Evolutionary conservation across 2,113 vertebrate species (phyloP).

Genomic region (Egretta garzetta): DNA sequence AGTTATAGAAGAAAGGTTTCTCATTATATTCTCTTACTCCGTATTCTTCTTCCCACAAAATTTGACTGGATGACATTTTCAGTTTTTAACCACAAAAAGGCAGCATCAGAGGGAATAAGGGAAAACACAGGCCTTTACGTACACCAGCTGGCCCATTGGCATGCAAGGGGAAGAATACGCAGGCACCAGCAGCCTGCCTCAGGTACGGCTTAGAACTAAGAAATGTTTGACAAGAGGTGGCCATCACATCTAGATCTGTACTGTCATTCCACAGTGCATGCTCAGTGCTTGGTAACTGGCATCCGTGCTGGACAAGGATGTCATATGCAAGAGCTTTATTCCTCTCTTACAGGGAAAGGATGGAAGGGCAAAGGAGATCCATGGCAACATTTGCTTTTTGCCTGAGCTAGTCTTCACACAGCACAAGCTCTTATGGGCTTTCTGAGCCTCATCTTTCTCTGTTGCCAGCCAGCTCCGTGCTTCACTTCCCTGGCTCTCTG

Average conservation of each 20-base stretch:
- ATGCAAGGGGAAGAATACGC: accelerated
- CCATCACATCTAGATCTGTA: neutral
- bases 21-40: neutral
- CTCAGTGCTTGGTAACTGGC: neutral
- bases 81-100: neutral
- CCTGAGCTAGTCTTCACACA: neutral
- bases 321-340: neutral
- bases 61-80: neutral
- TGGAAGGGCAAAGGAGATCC: neutral
- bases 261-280: neutral
- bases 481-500: neutral
- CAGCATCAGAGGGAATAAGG: neutral
- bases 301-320: neutral
- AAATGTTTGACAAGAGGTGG: neutral
- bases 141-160: accelerated
- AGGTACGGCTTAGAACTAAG: neutral
- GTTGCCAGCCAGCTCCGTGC: neutral
- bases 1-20: neutral
- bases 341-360: neutral
- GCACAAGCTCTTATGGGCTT: neutral
- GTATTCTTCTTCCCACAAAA: neutral
- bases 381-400: neutral
- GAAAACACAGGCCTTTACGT: neutral
- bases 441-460: neutral
- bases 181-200: neutral